Evolutionary conservation across 2,113 vertebrate species (phyloP).

Genomic region (Brachypodius melanocephalos): DNA sequence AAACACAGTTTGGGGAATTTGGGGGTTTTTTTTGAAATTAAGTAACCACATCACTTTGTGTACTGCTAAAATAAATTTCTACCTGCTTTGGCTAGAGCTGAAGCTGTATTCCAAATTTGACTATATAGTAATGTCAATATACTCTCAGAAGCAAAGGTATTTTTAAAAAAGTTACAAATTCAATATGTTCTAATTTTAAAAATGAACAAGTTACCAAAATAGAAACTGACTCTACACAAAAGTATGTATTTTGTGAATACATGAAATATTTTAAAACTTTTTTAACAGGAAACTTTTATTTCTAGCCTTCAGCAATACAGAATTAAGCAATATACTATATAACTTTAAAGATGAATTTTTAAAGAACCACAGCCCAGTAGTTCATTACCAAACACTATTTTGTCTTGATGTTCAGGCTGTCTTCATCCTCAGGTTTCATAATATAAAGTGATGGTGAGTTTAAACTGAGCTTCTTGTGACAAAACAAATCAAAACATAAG

Average conservation of each 20-base stretch:
- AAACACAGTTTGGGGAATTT: background rate
- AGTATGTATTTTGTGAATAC: background rate
- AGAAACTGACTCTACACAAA: background rate
- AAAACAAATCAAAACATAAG: background rate
- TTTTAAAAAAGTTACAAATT: background rate
- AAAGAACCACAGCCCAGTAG: background rate
- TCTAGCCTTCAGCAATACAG: background rate
- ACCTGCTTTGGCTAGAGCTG: background rate
- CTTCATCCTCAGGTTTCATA: background rate
- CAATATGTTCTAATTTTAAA: background rate
- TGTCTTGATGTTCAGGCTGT: background rate
- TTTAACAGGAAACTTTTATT: background rate
- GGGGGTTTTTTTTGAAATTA: background rate
- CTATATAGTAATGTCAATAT: too few species aligned
- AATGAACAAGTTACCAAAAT: background rate
- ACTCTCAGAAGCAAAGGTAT: background rate
- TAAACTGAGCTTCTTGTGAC: background rate
- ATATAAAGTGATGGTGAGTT: background rate
- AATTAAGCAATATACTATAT: background rate
- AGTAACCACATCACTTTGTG: background rate
- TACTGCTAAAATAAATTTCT: background rate
- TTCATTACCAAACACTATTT: background rate
- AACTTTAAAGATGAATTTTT: background rate
- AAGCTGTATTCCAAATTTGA: background rate
- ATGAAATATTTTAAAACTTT: background rate